phyloP scores from a whole-genome alignment of 2,113 vertebrate genomes.

The Mionectes macconnelli region DNA sequence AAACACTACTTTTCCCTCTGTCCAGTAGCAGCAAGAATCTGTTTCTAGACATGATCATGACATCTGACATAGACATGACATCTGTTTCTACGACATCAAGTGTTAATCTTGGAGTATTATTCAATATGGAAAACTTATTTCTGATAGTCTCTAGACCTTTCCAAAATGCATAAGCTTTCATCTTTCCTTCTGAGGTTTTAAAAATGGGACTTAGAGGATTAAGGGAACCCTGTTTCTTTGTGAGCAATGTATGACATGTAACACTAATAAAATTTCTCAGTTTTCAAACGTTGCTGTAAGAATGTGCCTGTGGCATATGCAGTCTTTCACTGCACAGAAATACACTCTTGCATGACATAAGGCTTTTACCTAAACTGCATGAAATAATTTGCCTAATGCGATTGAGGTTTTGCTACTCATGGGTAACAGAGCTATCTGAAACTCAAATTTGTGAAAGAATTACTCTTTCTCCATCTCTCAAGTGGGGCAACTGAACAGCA shows the following conservation, averaged over 20 bases:
- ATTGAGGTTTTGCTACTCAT: neutral
- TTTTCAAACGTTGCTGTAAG: neutral
- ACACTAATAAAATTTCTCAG: neutral
- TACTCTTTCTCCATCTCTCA: neutral
- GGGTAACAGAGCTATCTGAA: neutral
- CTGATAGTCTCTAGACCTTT: neutral
- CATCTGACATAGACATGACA: too few relatives aligned
- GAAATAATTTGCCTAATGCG: neutral
- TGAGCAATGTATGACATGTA: neutral
- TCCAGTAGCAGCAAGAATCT: neutral
- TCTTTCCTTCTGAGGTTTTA: neutral
- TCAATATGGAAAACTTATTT: slow-evolving; percentile 13
- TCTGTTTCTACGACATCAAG: neutral
- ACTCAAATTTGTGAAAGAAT: neutral
- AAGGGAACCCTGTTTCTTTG: neutral
- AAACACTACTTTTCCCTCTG: neutral
- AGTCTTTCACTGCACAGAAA: neutral
- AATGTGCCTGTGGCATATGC: neutral
- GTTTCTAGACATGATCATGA: neutral
- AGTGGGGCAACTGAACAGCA: neutral
- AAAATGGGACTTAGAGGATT: neutral
- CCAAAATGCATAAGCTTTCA: slow-evolving; percentile 7
- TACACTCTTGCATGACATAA: neutral
- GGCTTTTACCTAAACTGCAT: neutral
- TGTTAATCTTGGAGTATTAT: slow-evolving; percentile 11